phyloP scores from a whole-genome alignment of 2,888 invertebrate genomes.

The Polyploca ridens region DNA sequence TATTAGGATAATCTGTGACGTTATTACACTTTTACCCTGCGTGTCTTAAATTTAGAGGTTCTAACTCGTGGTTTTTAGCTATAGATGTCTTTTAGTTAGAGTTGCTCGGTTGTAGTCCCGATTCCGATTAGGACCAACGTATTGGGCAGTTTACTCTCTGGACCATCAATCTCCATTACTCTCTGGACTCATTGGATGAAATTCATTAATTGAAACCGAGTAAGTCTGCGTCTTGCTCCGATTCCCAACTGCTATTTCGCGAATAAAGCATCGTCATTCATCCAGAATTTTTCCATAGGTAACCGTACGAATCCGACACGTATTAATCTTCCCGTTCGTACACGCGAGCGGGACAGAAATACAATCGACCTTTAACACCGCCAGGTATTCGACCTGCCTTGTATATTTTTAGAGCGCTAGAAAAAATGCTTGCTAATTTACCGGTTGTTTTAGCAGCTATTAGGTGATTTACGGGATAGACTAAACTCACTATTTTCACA shows the following conservation, averaged over 20 bases:
- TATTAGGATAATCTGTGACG: neutral
- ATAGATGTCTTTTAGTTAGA: too few relatives aligned
- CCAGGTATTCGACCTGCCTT: conserved; percentile 24
- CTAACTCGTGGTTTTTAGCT: too few relatives aligned
- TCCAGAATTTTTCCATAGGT: conserved; percentile 1
- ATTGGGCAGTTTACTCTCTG: too few relatives aligned
- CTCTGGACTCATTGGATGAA: too few relatives aligned
- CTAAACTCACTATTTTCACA: neutral
- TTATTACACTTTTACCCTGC: neutral
- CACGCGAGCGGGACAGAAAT: conserved; percentile 16
- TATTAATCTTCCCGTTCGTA: conserved; percentile 4
- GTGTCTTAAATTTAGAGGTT: neutral
- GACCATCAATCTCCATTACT: too few relatives aligned
- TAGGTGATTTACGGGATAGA: neutral
- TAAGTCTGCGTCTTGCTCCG: neutral
- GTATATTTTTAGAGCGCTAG: conserved; percentile 20
- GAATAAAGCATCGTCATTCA: neutral
- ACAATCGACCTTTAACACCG: conserved; percentile 21
- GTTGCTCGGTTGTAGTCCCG: too few relatives aligned
- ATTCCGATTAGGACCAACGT: too few relatives aligned
- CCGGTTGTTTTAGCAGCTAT: conserved; percentile 13
- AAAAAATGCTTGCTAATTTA: conserved; percentile 13
- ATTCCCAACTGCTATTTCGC: neutral
- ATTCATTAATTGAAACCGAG: too few relatives aligned
- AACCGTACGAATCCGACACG: neutral